phyloP scores from a whole-genome alignment of 1,140 invertebrate species.

The Tetramorium simillimum region DNA sequence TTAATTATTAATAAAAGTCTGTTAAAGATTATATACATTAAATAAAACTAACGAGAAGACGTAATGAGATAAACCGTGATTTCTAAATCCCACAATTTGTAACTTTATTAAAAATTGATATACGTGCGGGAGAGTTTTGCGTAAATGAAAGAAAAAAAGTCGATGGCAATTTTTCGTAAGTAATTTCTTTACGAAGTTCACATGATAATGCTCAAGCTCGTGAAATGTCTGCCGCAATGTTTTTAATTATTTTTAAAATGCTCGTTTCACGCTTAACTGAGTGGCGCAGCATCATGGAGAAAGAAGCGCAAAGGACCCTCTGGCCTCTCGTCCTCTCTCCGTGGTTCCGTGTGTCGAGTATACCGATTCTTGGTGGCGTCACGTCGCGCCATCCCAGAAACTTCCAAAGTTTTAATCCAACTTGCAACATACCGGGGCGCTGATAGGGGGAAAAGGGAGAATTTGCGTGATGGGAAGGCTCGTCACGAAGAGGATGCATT shows the following conservation, averaged over 20 bases:
- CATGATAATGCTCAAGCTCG: not conserved
- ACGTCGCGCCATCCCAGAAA: slow-evolving; percentile 43
- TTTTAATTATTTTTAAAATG: slow-evolving; percentile 41
- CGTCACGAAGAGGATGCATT: not conserved
- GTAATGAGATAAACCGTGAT: not conserved
- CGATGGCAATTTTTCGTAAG: not conserved
- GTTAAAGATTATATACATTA: not conserved
- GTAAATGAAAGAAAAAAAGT: not conserved
- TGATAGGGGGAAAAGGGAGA: not conserved
- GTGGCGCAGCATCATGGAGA: not conserved
- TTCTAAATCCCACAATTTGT: not conserved
- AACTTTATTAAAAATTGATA: not conserved
- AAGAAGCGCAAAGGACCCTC: not conserved
- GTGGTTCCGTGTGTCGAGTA: slow-evolving; percentile 18
- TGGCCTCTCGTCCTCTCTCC: not conserved
- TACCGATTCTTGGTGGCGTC: slow-evolving; percentile 36
- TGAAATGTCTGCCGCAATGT: not conserved
- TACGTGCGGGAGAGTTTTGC: not conserved
- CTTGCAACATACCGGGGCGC: slow-evolving; percentile 44
- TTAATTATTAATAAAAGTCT: not conserved
- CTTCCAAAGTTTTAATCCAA: slow-evolving; percentile 58
- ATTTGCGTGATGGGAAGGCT: not conserved
- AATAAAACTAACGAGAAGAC: too few species aligned
- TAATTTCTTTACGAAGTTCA: not conserved
- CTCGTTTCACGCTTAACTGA: slow-evolving; percentile 12